These are phyloP conservation scores for Dryadula phaetusa DNA, from an alignment of 2,888 invertebrate species.

Conservation along the genomic window DNA sequence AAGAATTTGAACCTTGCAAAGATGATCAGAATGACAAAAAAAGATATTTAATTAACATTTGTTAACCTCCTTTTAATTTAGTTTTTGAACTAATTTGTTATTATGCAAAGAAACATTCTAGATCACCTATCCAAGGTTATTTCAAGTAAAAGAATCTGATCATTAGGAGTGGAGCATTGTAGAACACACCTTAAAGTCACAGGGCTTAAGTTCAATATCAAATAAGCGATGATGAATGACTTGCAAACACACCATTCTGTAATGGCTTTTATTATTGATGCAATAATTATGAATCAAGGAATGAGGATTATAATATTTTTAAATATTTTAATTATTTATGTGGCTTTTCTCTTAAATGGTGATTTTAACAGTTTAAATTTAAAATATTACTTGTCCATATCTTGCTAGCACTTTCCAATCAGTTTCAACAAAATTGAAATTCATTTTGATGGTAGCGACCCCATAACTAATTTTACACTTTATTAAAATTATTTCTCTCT, in stretches of 20 bases:
- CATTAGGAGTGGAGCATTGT: not conserved
- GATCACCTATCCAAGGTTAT: constrained; percentile 13
- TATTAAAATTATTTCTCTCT: too few species aligned
- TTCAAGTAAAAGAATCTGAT: constrained; percentile 2
- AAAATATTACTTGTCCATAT: too few species aligned
- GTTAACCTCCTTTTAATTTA: too few species aligned
- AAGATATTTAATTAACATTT: too few species aligned
- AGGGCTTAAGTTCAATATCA: not conserved
- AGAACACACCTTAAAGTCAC: not conserved
- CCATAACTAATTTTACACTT: too few species aligned
- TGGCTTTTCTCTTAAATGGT: not conserved
- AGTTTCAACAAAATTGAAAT: too few species aligned
- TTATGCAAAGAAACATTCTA: constrained; percentile 18
- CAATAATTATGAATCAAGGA: not conserved
- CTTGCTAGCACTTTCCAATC: too few species aligned
- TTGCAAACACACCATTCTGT: not conserved
- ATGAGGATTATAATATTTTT: not conserved
- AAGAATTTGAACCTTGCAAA: too few species aligned
- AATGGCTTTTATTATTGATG: constrained; percentile 4
- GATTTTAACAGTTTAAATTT: too few species aligned
- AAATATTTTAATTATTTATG: not conserved
- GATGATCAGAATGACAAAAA: too few species aligned
- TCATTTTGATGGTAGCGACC: too few species aligned
- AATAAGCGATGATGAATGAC: not conserved
- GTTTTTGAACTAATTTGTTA: not conserved